Base-by-base conservation (phyloP, 2,888 invertebrate genomes). In the Scaptomyza cyrtandrae region DNA sequence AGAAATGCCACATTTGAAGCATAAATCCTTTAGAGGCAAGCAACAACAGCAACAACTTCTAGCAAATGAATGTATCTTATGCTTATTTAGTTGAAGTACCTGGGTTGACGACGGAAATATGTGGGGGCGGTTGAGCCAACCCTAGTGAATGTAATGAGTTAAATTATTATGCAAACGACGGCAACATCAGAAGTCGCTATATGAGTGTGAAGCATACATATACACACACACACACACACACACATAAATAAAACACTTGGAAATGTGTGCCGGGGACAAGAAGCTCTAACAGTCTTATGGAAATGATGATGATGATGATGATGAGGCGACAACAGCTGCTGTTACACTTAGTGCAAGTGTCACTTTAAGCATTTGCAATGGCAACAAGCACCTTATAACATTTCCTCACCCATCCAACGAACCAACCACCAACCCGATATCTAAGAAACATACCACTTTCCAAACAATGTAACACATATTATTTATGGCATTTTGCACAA, bases 111-210 rank as follows among this genome's bases (percentile, higher is more conserved):
- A 11, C n/a, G 14, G 24, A 43, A 29, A 31, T 7, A 55, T 27
- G 13, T 24, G 37, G 3, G 9, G 13, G 35, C n/a, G 54, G 52
- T 6, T 55, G 24, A n/a, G 31, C 50, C 59, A 52, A 13, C 37
- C 33, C 27, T 35, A 19, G 54, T 55, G 41, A 65, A 62, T 60
- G 75, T 83, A 88, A 83, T 83, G 85, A 84, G 83, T 75, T 88
- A 80, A 83, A 83, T 88, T 83, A 84, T 86, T 83, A 83, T 83
- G 88, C 83, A 86, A 83, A 84, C 80, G 83, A 84, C 70, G 70
- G 77, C 58, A 61, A 60, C 66, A 67, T 53, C 72, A 41, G 19
- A 72, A 67, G 59, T 72, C 41, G 50, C 16, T 13, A 14, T 48
- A 33, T 54, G 55, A 43, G 60, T 65, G 57, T 49, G 46, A 6